Evolutionary conservation across 2,888 invertebrate genomes (phyloP), one percentile per base, ranked within the genome.

Genomic region (Caenorhabditis virilis): DNA sequence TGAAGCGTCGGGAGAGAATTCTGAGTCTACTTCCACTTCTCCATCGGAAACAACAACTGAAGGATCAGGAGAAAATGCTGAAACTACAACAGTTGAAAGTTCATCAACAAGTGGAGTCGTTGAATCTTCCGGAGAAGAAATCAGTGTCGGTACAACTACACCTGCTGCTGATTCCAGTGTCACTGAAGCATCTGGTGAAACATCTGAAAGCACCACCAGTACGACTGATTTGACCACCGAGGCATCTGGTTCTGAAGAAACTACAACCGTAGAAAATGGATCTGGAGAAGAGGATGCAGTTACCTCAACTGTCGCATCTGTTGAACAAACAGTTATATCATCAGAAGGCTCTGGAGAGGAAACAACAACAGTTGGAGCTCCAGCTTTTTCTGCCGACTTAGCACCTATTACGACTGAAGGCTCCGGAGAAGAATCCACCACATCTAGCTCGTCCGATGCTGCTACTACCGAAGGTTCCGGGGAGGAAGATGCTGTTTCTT

Each of bases 391-490:
- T 9, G 36, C 13, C 6, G 6, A 52, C 16, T 51, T 39, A 27
- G 48, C 45, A 38, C 7, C 27, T 7, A 15, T 26, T 11, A 33
- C 50, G 11, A 36, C 51, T n/a, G 62, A 46, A 46, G 63, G 30
- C 26, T 45, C 53, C 23, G 60, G 60, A 16, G 58, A 54, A 27
- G 51, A 38, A 16, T 16, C 52, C 20, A 42, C 48, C 4, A 39
- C 49, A 18, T 16, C 49, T 15, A 42, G 26, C n/a, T 27, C 49
- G 25, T 33, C 41, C 13, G 56, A 51, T 18, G 46, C 45, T 25
- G n/a, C n/a, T n/a, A n/a, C n/a, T n/a, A 51, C 57, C n/a, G 64
- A 50, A 42, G 64, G 48, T 18, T 51, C 64, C 15, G 63, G 56
- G 22, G 58, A 58, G 46, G 52, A 38, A 18, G 11, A 6, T 9